Conservation (phyloP, 2,797 vertebrate species). For the Delichon dasypus region DNA sequence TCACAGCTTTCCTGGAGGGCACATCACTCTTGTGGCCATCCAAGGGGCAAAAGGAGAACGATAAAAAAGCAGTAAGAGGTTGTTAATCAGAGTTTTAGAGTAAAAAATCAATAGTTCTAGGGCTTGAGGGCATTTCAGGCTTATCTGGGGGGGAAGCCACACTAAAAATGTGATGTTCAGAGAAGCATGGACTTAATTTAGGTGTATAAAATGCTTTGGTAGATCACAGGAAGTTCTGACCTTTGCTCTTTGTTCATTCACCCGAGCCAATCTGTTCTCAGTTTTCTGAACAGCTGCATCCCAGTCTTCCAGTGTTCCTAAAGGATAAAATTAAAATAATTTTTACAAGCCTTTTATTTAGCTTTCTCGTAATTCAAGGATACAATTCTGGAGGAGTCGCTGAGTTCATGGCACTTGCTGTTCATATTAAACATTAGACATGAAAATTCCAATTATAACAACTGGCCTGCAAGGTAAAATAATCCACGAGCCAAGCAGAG, state of each 20-base stretch:
- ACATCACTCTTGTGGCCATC: not conserved
- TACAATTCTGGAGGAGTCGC: not conserved
- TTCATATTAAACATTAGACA: not conserved
- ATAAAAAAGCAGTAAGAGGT: not conserved
- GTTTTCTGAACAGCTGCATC: conserved; percentile 93
- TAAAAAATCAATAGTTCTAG: not conserved
- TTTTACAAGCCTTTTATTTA: not conserved
- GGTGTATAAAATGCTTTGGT: not conserved
- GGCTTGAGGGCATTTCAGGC: not conserved
- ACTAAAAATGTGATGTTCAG: not conserved
- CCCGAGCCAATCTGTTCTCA: conserved; percentile 84
- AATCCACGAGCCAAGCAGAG: not conserved
- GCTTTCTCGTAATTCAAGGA: not conserved
- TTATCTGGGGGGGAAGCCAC: not conserved
- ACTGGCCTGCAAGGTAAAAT: not conserved
- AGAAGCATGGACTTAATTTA: not conserved
- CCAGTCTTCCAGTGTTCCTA: conserved; percentile 96
- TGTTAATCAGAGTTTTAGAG: not conserved
- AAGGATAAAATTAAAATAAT: not conserved
- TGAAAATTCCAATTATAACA: not conserved
- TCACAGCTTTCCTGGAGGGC: not conserved
- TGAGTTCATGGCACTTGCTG: not conserved
- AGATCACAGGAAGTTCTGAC: conserved; percentile 61
- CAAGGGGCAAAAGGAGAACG: not conserved
- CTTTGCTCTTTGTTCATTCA: conserved; percentile 92